phyloP scores from a whole-genome alignment of 2,797 vertebrate genomes.

The Meda fulgida region DNA sequence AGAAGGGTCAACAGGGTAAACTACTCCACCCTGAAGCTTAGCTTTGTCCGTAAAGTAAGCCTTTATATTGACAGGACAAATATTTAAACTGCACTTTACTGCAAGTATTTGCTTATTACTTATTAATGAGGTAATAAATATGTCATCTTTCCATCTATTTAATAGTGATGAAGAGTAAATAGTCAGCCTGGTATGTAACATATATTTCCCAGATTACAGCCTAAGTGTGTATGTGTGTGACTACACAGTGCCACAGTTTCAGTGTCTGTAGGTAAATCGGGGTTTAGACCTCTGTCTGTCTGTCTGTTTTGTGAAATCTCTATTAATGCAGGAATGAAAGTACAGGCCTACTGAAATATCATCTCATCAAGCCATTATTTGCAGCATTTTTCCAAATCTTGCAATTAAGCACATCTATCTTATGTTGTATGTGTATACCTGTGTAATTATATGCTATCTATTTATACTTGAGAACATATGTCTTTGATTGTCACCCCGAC shows the following conservation, averaged over 20 bases:
- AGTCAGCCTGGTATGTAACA: constrained; percentile 63
- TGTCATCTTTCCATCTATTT: constrained; percentile 61
- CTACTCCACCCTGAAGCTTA: constrained; percentile 51
- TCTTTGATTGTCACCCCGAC: not conserved
- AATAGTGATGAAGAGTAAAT: constrained; percentile 65
- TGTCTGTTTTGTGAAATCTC: constrained; percentile 51
- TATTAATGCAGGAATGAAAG: constrained; percentile 64
- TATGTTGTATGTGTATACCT: constrained; percentile 7
- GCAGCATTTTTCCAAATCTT: not conserved
- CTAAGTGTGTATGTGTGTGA: constrained; percentile 19
- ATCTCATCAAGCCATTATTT: constrained; percentile 20
- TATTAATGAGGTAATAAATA: constrained; percentile 57
- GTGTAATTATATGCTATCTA: constrained; percentile 37
- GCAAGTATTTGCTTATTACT: constrained; percentile 62
- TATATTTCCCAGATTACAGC: constrained; percentile 54
- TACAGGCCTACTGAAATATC: constrained; percentile 29
- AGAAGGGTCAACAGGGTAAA: constrained; percentile 34
- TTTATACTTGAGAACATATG: constrained; percentile 10
- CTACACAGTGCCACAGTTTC: constrained; percentile 49
- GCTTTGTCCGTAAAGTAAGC: constrained; percentile 53
- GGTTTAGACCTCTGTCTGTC: constrained; percentile 52
- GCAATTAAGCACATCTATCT: not conserved
- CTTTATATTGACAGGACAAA: constrained; percentile 63
- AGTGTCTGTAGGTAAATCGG: constrained; percentile 54
- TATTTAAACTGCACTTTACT: constrained; percentile 69